Conservation (phyloP, 2,113 vertebrate species). For the Thamnophis sirtalis region DNA sequence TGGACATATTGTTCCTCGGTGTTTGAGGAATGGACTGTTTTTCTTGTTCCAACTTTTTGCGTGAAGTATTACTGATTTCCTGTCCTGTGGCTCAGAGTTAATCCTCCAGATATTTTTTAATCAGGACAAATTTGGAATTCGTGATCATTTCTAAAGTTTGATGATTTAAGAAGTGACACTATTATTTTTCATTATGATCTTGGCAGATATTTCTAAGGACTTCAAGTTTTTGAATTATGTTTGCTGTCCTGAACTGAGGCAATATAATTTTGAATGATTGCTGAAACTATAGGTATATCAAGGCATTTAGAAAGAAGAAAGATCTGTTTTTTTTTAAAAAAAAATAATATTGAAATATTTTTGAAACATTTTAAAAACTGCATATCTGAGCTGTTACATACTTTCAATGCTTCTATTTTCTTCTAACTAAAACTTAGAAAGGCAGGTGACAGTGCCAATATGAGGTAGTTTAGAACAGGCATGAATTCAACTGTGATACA, state of each 20-base stretch:
- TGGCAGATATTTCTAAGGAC: not conserved
- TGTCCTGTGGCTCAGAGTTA: not conserved
- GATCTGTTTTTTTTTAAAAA: not conserved
- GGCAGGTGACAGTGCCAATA: not conserved
- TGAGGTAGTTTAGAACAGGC: not conserved
- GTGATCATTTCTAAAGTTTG: not conserved
- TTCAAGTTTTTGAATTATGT: not conserved
- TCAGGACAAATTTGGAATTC: not conserved
- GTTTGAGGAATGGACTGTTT: not conserved
- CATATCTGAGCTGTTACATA: not conserved
- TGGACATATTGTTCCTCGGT: not conserved
- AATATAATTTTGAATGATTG: not conserved
- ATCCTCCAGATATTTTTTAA: not conserved
- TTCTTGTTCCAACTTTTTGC: not conserved
- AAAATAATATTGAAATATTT: not conserved
- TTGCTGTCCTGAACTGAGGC: not conserved
- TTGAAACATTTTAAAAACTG: not conserved
- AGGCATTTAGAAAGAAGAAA: not conserved
- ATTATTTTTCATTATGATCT: slow-evolving; percentile 5
- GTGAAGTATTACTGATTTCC: accelerated
- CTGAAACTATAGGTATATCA: not conserved
- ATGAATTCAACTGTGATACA: not conserved
- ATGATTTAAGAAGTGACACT: not conserved
- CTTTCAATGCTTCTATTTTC: not conserved
- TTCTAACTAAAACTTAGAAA: not conserved